A percentile compares a stretch with the other conserved stretches of the same genome.
Conservation (phyloP, 2,888 invertebrate species). For the Mythimna pallens region DNA sequence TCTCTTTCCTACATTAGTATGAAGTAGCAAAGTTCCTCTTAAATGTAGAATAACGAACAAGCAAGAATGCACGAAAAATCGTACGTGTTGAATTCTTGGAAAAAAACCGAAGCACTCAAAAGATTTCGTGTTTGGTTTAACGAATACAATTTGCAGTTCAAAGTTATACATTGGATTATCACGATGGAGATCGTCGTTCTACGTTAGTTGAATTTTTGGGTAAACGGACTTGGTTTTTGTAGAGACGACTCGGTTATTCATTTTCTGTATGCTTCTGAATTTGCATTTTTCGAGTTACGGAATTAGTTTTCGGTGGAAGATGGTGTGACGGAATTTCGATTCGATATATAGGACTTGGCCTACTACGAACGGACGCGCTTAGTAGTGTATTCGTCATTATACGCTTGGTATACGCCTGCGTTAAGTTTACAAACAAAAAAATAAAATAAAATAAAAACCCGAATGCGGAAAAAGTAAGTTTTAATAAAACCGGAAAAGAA, state of each 20-base stretch:
- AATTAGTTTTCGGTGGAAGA: background rate
- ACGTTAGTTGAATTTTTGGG: constrained; percentile 8
- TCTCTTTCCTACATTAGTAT: no score
- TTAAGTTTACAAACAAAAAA: no score
- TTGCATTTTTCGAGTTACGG: background rate
- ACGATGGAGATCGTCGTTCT: background rate
- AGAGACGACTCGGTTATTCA: background rate
- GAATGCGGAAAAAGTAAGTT: no score
- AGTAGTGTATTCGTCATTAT: no score
- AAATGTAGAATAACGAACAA: background rate
- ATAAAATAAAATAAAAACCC: no score
- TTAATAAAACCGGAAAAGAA: no score
- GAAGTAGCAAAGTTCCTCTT: background rate
- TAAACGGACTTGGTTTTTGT: background rate
- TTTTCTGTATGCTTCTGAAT: constrained; percentile 11
- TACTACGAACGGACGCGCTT: no score
- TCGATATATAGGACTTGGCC: no score
- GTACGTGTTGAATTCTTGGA: no score
- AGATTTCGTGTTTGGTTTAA: background rate
- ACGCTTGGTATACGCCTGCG: no score
- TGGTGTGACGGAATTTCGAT: no score
- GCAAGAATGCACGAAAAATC: background rate
- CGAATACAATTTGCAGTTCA: background rate
- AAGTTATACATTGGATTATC: background rate
- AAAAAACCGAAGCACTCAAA: background rate